A percentile compares a stretch with the other conserved stretches of the same genome.
Conservation (phyloP, 2,113 vertebrate species). For the Salvator merianae region DNA sequence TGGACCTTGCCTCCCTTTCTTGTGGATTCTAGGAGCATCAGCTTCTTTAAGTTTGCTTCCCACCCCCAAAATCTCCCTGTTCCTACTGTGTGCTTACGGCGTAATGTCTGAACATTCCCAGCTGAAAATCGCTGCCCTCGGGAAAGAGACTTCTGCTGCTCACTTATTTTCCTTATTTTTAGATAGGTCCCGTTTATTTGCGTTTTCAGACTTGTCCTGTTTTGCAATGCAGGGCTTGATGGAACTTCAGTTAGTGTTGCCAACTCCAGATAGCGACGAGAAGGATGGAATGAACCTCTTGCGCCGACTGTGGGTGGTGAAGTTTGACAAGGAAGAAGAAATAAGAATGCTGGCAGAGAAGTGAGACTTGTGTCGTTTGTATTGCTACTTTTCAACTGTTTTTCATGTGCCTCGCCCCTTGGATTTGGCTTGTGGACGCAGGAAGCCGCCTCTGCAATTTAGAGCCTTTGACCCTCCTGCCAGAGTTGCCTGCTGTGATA, state of each 20-base stretch:
- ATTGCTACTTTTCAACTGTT: too few relatives aligned
- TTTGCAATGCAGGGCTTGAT: slow-evolving; percentile 82
- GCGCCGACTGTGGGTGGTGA: slow-evolving; percentile 92
- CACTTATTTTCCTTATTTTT: not conserved
- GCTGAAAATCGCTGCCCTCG: not conserved
- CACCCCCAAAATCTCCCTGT: not conserved
- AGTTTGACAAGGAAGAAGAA: slow-evolving; percentile 91
- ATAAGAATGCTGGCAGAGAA: slow-evolving; percentile 84
- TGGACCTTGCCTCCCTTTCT: too few relatives aligned
- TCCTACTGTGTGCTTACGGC: not conserved
- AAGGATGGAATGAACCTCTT: slow-evolving; percentile 86
- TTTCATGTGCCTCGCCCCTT: too few relatives aligned
- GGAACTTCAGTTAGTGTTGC: slow-evolving; percentile 93
- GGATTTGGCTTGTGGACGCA: not conserved
- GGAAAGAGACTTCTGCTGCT: not conserved
- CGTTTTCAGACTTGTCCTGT: slow-evolving; percentile 17
- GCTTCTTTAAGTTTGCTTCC: too few relatives aligned
- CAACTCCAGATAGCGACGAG: slow-evolving; percentile 87
- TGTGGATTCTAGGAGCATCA: too few relatives aligned
- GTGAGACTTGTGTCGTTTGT: slow-evolving; percentile 66
- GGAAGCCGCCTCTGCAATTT: not conserved
- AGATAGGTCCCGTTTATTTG: not conserved
- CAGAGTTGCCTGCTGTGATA: too few relatives aligned
- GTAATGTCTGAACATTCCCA: not conserved
- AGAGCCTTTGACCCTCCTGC: not conserved